Percentiles rank a stretch among this genome's conserved stretches.
Evolutionary conservation across 2,888 invertebrate species (phyloP).

Genomic region (Lagria hirta): DNA sequence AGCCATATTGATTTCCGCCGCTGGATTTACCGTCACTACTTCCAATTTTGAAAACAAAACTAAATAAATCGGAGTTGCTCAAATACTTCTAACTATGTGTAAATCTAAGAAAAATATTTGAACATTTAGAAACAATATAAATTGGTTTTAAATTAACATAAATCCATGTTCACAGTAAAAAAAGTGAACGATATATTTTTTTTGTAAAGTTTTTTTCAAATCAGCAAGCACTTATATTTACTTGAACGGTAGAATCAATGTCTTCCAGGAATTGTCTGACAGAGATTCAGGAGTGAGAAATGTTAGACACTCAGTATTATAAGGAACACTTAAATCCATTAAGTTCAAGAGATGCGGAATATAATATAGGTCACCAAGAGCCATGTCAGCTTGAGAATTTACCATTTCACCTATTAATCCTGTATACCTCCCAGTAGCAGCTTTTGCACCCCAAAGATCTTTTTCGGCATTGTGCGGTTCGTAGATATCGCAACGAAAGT

Average conservation of each 20-base stretch:
- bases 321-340: slow-evolving; percentile 75
- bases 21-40: too few species aligned
- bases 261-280: slow-evolving; percentile 82
- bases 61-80: too few species aligned
- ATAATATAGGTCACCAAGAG: slow-evolving; percentile 76
- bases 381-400: slow-evolving; percentile 67
- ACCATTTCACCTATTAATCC: slow-evolving; percentile 76
- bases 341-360: slow-evolving; percentile 67
- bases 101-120: too few species aligned
- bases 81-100: too few species aligned
- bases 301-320: slow-evolving; percentile 80
- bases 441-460: slow-evolving; percentile 69
- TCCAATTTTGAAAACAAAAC: too few species aligned
- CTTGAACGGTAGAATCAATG: slow-evolving; percentile 78
- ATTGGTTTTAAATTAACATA: too few species aligned
- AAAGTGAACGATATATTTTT: too few species aligned
- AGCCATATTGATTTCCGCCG: too few species aligned
- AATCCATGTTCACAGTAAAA: too few species aligned
- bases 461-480: slow-evolving; percentile 62
- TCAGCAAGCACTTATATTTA: slow-evolving; percentile 42
- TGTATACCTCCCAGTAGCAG: slow-evolving; percentile 66
- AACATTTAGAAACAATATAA: too few species aligned
- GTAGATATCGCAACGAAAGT: slow-evolving; percentile 70
- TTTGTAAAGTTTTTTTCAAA: too few species aligned
- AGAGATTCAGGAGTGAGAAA: slow-evolving; percentile 81